Evolutionary conservation across 1,140 invertebrate genomes (phyloP), one percentile per base, ranked within the genome.

Genomic region (Drosophila asahinai): DNA sequence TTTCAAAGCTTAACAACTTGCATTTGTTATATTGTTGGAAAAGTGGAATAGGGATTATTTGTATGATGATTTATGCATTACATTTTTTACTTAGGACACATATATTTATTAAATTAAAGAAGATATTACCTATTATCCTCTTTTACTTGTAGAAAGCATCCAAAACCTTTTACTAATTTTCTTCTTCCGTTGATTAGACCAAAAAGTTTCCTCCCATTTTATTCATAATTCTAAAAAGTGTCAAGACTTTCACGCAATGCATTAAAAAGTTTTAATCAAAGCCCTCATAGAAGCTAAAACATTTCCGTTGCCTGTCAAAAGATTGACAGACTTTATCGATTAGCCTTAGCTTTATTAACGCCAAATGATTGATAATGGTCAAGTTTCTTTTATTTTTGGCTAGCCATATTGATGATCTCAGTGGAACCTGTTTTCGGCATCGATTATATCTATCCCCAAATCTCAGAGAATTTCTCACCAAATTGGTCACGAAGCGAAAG

Each of bases 401-500:
- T 54, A 47, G 12, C 48, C 38, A 22, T 17, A 19, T 54, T 38
- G 58, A 74, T 64, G 70, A 75, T 55, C 62, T 77, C 38, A 60
- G 51, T 36, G 27, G 72, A 59, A 57, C 55, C 55, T 42, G 73
- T 64, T 60, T 74, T 17, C 14, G 33, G 12, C 40, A 58, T 36
- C 43, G 51, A 49, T 49, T 67, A 42, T 25, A 48, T 43, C 12
- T 22, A 48, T 42, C 12, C 25, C 36, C 48, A 42, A 66, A 71
- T 55, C 49, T 48, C 48, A 36, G 57, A 62, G 4, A 47, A 62
- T 54, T 54, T 66, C 47, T 40, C 7, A 19, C 4, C 36, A 17
- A 47, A 60, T 45, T 60, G 58, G 58, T 17, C 61, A 58, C 52
- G 3, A 30, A 22, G 38, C 59, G 33, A 25, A 61, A 45, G 55